Evolutionary conservation across 1,140 invertebrate species (phyloP), one percentile per base, ranked within the genome.

Genomic region (Papilio helenus): DNA sequence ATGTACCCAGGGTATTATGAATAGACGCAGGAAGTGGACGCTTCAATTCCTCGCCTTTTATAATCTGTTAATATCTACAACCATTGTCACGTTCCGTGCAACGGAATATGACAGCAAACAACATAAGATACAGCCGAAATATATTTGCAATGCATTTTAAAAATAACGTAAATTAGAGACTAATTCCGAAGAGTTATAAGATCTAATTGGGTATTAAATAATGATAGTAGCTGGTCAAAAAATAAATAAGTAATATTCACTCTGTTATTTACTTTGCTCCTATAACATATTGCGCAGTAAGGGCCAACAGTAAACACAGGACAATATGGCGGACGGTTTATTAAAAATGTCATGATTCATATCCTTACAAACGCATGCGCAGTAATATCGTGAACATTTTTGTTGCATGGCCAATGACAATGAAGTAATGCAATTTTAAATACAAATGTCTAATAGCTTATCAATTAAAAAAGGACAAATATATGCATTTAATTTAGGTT

Each of bases 11-110:
- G 71, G 79, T 81, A 86, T 85, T 84, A 81, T 84, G 78, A 81
- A 82, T 82, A 81, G 82, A 61, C 85, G 84, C 87, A 87, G 90
- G 90, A 92, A 90, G 85, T 86, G 82, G 77, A 77, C 68, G 81
- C 80, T 85, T 86, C 83, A 82, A 85, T 89, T 84, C 87, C 83
- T 71, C 29, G 68, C 77, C 72, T 81, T 85, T 87, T 82, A 80
- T 84, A 85, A 85, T 87, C 83, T 83, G 81, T 84, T 86, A 83
- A 85, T 84, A 87, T 85, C 79, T 81, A 80, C 42, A 26, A 44
- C 61, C 29, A 65, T 65, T 26, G 34, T 29, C 12, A 74, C 26
- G 14, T 72, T 72, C 68, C 80, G 78, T 76, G 51, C 20, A 44
- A 81, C 10, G 10, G 23, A 82, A 80, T 77, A 79, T 34, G 65